These are phyloP conservation scores for Portevinia maculata DNA, from an alignment of 2,888 invertebrate species.

Conservation along the genomic window DNA sequence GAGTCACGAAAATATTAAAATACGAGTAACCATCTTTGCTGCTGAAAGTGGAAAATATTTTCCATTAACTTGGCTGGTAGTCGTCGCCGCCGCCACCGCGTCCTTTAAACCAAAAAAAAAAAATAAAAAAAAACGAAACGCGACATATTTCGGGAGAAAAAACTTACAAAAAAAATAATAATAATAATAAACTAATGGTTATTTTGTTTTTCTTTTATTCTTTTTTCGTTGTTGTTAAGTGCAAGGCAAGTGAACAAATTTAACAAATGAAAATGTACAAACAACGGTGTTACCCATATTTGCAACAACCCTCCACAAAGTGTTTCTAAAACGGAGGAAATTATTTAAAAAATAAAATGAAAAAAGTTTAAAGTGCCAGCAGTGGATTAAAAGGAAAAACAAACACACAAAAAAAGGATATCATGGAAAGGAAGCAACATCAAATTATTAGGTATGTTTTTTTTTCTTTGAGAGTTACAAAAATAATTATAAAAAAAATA, in stretches of 20 bases:
- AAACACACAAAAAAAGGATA: conserved; percentile 28
- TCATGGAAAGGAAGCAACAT: conserved; percentile 31
- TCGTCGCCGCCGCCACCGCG: conserved; percentile 21
- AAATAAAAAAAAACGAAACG: too few relatives aligned
- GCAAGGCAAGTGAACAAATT: conserved; percentile 19
- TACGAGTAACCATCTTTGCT: not conserved
- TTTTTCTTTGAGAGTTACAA: conserved; percentile 3
- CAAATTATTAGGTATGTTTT: conserved; percentile 34
- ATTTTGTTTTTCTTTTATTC: too few relatives aligned
- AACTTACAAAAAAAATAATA: not conserved
- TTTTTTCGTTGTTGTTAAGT: not conserved
- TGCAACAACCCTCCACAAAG: conserved; percentile 1
- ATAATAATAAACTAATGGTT: too few relatives aligned
- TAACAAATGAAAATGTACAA: conserved; percentile 1
- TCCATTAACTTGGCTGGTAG: conserved; percentile 20
- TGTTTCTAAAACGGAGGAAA: conserved; percentile 3
- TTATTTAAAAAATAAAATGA: not conserved
- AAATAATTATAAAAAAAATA: not conserved
- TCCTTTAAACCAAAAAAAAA: conserved; percentile 11
- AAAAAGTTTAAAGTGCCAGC: not conserved
- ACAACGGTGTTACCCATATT: not conserved
- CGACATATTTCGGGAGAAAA: not conserved
- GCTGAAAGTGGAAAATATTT: not conserved
- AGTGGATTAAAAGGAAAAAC: conserved; percentile 3
- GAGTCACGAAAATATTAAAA: conserved; percentile 7